Base-by-base conservation (phyloP, 2,797 vertebrate genomes). In the Manis pentadactyla region DNA sequence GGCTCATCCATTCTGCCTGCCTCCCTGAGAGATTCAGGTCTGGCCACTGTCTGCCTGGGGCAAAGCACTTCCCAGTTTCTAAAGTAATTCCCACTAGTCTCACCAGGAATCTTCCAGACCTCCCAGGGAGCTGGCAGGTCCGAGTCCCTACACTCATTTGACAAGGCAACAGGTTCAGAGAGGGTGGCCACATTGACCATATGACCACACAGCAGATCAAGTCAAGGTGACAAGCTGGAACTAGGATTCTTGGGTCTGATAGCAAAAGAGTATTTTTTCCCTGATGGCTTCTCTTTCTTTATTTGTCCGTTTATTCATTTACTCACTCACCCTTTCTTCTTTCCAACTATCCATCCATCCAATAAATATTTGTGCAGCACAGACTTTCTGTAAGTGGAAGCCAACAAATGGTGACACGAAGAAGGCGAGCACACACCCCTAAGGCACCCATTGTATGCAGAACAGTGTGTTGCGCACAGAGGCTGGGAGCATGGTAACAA, bases 401-500 rank as follows among this genome's bases (percentile, higher is more conserved):
- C 29, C 42, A 55, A 59, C 19, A 23, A 29, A 21, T 25, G 31
- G 25, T n/a, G 68, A 66, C 17, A 69, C 3, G 63, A 18, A 49
- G 77, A 84, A 46, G 34, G 64, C 21, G 19, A 49, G 39, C 5
- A 25, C 31, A 23, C 14, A 13, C 2, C 18, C 46, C 29, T 5
- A 21, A n/a, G 10, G 55, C 7, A 6, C 31, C 68, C 17, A 4
- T 7, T 9, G 19, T 29, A 39, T 25, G 14, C 46, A 18, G 57
- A 49, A 8, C 12, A 49, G 55, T 0, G 5, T 21, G n/a, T 42
- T 9, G 55, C 8, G 37, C 12, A 27, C 42, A 31, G 15, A 49
- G 39, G 46, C 7, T 6, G n/a, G 27, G 2, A 14, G 27, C 3
- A 2, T 11, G 29, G 7, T 0, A 7, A 46, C 57, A 0, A 0